These are phyloP conservation scores for Rhaphigaster nebulosa DNA, from an alignment of 2,888 invertebrate species.

Conservation along the genomic window DNA sequence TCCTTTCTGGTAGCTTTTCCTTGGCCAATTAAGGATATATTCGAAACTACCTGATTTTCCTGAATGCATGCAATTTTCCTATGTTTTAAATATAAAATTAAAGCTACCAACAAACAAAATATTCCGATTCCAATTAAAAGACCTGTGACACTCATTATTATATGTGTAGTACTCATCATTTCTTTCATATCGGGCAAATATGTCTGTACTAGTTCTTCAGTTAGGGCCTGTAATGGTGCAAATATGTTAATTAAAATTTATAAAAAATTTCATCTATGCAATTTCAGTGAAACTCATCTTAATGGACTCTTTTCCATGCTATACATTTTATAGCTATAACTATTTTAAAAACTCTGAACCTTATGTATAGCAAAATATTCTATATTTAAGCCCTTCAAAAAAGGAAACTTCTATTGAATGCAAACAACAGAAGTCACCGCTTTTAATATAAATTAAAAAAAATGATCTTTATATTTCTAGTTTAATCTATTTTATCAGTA, in stretches of 20 bases:
- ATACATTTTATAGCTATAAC: too few species aligned
- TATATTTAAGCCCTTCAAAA: too few species aligned
- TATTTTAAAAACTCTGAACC: too few species aligned
- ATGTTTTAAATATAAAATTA: constrained; percentile 17
- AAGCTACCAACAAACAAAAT: constrained; percentile 15
- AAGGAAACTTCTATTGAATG: too few species aligned
- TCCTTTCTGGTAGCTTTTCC: constrained; percentile 18
- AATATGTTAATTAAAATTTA: background rate
- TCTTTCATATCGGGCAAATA: constrained; percentile 32
- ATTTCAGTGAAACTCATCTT: background rate
- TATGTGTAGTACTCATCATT: background rate
- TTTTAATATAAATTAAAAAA: too few species aligned
- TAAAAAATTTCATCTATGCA: background rate
- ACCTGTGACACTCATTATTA: background rate
- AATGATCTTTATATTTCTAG: too few species aligned
- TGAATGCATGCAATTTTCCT: constrained; percentile 18
- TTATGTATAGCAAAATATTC: too few species aligned
- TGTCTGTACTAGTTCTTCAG: constrained; percentile 26
- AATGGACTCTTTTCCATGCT: background rate
- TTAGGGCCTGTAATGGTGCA: constrained; percentile 2
- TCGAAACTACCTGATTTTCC: constrained; percentile 49
- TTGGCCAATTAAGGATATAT: constrained; percentile 23
- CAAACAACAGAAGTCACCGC: too few species aligned
- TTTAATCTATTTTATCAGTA: too few species aligned
- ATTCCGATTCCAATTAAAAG: constrained; percentile 32